Conservation (phyloP, 2,797 vertebrate species). For the Hoplostethus mediterraneus region DNA sequence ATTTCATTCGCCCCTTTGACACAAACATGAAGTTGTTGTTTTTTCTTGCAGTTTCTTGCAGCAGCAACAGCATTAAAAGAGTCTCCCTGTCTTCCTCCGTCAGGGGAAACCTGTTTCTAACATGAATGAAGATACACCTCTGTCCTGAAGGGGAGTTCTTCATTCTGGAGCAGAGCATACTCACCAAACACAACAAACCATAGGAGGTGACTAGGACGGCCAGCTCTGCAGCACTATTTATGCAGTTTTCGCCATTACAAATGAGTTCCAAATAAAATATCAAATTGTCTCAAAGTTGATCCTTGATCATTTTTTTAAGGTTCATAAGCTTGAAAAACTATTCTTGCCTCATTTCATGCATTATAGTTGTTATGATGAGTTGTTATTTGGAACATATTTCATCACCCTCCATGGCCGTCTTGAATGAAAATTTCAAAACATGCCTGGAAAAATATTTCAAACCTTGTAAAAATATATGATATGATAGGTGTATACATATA, state of each 20-base stretch:
- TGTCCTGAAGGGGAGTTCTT: conserved; percentile 41
- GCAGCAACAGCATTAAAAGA: conserved; percentile 24
- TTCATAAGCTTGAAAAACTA: too few species aligned
- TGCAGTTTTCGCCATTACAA: background rate
- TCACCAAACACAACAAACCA: conserved; percentile 57
- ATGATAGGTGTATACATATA: too few species aligned
- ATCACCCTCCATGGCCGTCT: background rate
- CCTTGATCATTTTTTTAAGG: background rate
- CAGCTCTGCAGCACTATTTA: background rate
- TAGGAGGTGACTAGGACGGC: conserved; percentile 41
- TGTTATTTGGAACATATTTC: conserved; percentile 25
- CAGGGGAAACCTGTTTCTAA: conserved; percentile 39
- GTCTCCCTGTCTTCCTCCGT: conserved; percentile 23
- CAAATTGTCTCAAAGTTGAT: background rate
- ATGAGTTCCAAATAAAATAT: background rate
- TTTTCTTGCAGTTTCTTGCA: conserved; percentile 4
- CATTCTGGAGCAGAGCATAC: conserved; percentile 48
- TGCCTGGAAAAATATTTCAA: too few species aligned
- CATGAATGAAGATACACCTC: conserved; percentile 41
- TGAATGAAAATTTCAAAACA: background rate
- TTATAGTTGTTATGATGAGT: too few species aligned
- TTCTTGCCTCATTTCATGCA: too few species aligned
- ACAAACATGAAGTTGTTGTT: conserved; percentile 26
- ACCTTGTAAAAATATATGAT: too few species aligned
- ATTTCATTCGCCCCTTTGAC: conserved; percentile 41